A percentile compares a stretch with the other conserved stretches of the same genome.
phyloP scores from a whole-genome alignment of 2,888 invertebrate genomes.

The Oligia fasciuncula region DNA sequence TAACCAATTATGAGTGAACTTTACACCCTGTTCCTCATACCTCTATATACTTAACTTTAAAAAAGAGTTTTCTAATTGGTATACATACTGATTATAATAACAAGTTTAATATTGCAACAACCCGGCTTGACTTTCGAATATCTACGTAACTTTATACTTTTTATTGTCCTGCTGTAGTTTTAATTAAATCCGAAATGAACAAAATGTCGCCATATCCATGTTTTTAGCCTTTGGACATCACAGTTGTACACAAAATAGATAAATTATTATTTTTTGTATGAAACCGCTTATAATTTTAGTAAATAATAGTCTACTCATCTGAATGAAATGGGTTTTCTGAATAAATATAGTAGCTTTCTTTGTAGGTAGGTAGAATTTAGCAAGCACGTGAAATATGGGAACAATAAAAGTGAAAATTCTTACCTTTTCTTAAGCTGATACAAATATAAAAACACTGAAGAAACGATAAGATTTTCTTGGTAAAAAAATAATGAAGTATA shows the following conservation, averaged over 20 bases:
- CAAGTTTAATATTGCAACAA: background rate
- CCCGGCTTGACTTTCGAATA: background rate
- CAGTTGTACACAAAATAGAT: no score
- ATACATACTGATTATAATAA: background rate
- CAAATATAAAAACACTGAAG: no score
- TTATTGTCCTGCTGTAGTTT: slow-evolving; percentile 2
- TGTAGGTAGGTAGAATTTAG: background rate
- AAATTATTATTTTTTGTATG: no score
- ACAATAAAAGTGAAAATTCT: background rate
- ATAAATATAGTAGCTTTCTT: background rate
- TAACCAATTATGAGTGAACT: no score
- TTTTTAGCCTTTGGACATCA: background rate
- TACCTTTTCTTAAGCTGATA: background rate
- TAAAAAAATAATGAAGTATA: no score
- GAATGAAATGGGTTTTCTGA: background rate
- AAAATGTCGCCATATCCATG: background rate
- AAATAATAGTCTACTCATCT: background rate
- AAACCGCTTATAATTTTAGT: no score
- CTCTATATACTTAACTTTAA: no score
- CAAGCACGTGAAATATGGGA: background rate
- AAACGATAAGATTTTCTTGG: background rate
- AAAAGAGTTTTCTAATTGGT: no score
- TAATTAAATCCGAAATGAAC: slow-evolving; percentile 18
- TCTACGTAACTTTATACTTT: slow-evolving; percentile 1
- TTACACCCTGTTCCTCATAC: no score